Conservation (phyloP, 1,140 invertebrate genomes). For the Trichonephila clavata region DNA sequence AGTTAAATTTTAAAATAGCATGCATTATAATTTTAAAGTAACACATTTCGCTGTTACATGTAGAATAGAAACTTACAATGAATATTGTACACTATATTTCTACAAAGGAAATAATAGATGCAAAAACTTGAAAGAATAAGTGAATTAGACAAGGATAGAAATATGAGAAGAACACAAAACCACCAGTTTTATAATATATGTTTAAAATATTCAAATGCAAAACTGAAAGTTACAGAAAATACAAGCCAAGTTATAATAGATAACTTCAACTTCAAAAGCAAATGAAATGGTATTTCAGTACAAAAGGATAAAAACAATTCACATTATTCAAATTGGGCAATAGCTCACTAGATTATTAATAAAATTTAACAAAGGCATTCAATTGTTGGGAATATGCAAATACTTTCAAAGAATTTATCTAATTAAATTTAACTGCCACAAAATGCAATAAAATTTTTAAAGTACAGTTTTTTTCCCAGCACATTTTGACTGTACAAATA, state of each 20-base stretch:
- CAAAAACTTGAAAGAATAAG: not conserved
- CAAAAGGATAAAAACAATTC: no score
- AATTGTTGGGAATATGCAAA: no score
- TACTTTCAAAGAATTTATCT: no score
- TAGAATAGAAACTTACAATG: not conserved
- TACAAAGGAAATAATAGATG: conserved; percentile 8
- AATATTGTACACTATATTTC: not conserved
- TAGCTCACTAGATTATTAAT: no score
- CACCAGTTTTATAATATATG: not conserved
- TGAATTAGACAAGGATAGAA: not conserved
- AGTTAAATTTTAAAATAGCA: not conserved
- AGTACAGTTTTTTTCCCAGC: no score
- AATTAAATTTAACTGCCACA: no score
- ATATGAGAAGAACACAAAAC: not conserved
- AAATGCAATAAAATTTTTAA: no score
- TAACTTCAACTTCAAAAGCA: no score
- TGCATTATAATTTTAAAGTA: conserved; percentile 5
- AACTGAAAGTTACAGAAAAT: not conserved
- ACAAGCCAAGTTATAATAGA: not conserved
- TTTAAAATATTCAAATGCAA: not conserved
- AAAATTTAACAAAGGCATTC: no score
- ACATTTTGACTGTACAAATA: no score
- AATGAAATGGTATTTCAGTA: no score
- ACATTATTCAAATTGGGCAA: no score
- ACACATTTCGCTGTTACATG: not conserved